These are phyloP conservation scores for Tiaroga cobitis DNA, from an alignment of 2,797 vertebrate species.

Conservation along the genomic window DNA sequence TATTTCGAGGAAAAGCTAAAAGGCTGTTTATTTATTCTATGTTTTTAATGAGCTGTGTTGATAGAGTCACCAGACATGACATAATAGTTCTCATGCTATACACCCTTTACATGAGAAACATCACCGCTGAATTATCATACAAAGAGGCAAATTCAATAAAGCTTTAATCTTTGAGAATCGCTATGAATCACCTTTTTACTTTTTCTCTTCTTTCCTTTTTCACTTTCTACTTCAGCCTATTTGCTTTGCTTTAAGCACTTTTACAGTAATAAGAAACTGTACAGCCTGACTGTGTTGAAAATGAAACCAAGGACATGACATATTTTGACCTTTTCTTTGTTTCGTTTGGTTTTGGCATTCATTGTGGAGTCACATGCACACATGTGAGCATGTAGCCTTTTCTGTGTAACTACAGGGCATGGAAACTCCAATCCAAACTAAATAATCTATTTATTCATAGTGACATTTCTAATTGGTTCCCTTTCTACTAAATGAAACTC, in stretches of 20 bases:
- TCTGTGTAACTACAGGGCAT: background rate
- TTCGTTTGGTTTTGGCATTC: background rate
- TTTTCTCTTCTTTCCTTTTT: background rate
- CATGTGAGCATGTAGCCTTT: background rate
- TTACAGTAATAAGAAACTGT: conserved; percentile 48
- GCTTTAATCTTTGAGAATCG: conserved; percentile 3
- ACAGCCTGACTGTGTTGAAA: conserved; percentile 9
- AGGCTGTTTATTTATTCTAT: background rate
- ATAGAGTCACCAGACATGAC: background rate
- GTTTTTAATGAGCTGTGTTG: background rate
- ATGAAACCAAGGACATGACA: conserved; percentile 38
- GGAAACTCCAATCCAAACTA: background rate
- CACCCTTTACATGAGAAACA: background rate
- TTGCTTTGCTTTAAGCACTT: conserved; percentile 11
- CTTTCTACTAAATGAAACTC: background rate
- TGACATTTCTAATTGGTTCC: background rate
- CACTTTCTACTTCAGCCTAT: conserved; percentile 17
- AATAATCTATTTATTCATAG: background rate
- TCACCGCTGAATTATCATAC: background rate
- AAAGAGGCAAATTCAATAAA: background rate
- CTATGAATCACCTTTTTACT: conserved; percentile 41
- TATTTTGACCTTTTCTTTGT: conserved; percentile 4
- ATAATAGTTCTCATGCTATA: conserved; percentile 7
- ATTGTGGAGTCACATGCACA: background rate
- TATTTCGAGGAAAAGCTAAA: background rate